Percentiles rank a stretch among this genome's conserved stretches.
phyloP scores from a whole-genome alignment of 2,113 vertebrate genomes.

The Mormoops blainvillei region DNA sequence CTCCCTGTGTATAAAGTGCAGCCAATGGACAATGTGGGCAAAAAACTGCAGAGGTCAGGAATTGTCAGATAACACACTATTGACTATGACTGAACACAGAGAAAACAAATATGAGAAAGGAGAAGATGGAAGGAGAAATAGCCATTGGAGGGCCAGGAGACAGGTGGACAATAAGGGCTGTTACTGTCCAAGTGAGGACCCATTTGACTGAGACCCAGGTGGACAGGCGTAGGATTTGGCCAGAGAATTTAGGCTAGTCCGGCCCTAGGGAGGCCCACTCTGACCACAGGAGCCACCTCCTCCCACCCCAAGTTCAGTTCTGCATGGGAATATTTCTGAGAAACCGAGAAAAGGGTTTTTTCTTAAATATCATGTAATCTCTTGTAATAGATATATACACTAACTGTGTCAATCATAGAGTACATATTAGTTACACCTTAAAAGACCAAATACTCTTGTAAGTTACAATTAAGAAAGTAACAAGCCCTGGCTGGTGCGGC shows the following conservation, averaged over 20 bases:
- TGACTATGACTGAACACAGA: background rate
- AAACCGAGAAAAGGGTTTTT: slow-evolving; percentile 25
- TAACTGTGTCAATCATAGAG: background rate
- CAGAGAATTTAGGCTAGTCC: background rate
- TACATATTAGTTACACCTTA: background rate
- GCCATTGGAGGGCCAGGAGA: background rate
- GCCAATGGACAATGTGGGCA: background rate
- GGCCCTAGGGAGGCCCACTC: background rate
- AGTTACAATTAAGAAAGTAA: background rate
- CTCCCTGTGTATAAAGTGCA: background rate
- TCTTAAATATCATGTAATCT: background rate
- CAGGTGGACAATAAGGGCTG: background rate
- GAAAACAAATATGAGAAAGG: background rate
- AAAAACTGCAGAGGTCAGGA: background rate
- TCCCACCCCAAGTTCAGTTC: background rate
- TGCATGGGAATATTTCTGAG: background rate
- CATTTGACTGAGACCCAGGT: background rate
- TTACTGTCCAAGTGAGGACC: background rate
- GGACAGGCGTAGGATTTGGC: background rate
- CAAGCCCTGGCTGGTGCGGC: no score
- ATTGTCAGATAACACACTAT: background rate
- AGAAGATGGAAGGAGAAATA: background rate
- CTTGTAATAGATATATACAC: background rate
- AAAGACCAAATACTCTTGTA: background rate
- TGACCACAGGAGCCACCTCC: background rate